Conservation (phyloP, 2,113 vertebrate genomes). For the Misgurnus anguillicaudatus region DNA sequence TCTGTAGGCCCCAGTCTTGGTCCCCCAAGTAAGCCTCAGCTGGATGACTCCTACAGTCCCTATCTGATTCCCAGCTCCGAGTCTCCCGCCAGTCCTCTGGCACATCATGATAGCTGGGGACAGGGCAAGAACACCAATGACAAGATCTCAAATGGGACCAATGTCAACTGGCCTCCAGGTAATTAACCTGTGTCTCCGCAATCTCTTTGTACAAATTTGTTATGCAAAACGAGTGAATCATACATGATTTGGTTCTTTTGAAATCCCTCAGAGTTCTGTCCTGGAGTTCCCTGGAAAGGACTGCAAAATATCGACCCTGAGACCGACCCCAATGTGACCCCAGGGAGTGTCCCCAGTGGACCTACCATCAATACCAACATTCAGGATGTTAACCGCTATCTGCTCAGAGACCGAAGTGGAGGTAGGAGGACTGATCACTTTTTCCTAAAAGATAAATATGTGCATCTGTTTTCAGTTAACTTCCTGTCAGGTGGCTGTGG, state of each 20-base stretch:
- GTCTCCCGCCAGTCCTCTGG: slow-evolving; percentile 88
- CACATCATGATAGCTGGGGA: slow-evolving; percentile 94
- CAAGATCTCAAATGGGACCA: slow-evolving; percentile 94
- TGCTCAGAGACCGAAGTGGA: slow-evolving; percentile 91
- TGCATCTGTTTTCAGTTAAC: background rate
- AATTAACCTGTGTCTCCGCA: slow-evolving; percentile 12
- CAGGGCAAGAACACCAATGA: slow-evolving; percentile 93
- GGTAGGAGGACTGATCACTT: slow-evolving; percentile 68
- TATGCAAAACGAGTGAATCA: background rate
- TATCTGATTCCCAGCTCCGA: slow-evolving; percentile 88
- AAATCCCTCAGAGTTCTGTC: slow-evolving; percentile 87
- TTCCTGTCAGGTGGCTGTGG: background rate
- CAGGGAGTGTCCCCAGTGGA: slow-evolving; percentile 94
- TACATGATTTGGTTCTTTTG: background rate
- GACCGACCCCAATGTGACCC: slow-evolving; percentile 96
- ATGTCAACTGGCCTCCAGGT: slow-evolving; percentile 99
- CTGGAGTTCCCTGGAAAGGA: slow-evolving; percentile 98
- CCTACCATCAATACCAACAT: slow-evolving; percentile 98
- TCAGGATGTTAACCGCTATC: slow-evolving; percentile 97
- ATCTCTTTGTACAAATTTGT: background rate
- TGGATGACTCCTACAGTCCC: slow-evolving; percentile 89
- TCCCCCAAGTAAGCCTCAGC: slow-evolving; percentile 86
- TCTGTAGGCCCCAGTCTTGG: slow-evolving; percentile 83
- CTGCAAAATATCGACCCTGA: slow-evolving; percentile 98
- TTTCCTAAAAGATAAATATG: background rate